These are phyloP conservation scores for Puffinus mauretanicus DNA, from an alignment of 2,113 vertebrate genomes.

Conservation along the genomic window DNA sequence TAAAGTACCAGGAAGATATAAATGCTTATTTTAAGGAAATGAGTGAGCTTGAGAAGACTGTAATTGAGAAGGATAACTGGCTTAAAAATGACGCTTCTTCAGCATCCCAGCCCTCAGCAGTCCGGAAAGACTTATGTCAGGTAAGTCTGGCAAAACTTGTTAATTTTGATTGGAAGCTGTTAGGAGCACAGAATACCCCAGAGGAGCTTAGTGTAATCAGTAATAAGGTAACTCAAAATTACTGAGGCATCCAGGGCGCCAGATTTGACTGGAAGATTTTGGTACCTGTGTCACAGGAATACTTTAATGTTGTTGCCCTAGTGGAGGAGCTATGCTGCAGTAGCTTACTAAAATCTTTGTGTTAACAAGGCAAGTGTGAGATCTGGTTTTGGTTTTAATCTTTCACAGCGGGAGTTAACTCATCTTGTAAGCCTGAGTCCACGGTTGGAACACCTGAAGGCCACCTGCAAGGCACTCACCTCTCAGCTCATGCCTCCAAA, in stretches of 20 bases:
- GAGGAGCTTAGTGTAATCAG: background rate
- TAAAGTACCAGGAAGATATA: constrained; percentile 78
- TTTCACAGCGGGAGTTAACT: constrained; percentile 70
- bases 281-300: background rate
- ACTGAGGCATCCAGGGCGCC: background rate
- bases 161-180: background rate
- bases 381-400: background rate
- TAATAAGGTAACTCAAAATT: background rate
- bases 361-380: background rate
- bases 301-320: background rate
- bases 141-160: constrained; percentile 65
- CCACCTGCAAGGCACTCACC: constrained; percentile 64
- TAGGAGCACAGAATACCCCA: background rate
- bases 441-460: constrained; percentile 70
- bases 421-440: constrained; percentile 70
- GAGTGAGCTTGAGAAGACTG: constrained; percentile 68
- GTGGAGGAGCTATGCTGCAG: background rate
- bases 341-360: background rate
- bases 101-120: constrained; percentile 41
- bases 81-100: constrained; percentile 12
- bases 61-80: constrained; percentile 82
- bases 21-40: constrained; percentile 78
- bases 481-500: constrained; percentile 51
- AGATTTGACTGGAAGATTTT: background rate
- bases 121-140: constrained; percentile 78